Evolutionary conservation across 30 jellyfish, hydroid and myxozoan genomes (phyloP).

Genomic region (Rhopilema esculentum): DNA sequence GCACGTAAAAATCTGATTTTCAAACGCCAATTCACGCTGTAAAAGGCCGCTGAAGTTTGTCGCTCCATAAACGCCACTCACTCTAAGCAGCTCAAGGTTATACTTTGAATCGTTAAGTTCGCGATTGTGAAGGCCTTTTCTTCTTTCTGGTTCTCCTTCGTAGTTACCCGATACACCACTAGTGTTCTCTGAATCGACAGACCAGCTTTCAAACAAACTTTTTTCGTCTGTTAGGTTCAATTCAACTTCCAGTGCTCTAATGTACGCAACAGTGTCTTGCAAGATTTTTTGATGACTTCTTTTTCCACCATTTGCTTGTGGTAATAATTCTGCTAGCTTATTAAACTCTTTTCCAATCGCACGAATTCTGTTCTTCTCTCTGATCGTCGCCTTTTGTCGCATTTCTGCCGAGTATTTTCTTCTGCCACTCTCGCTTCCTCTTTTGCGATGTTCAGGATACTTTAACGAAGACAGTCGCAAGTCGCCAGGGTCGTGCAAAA

Average conservation of each 20-base stretch:
- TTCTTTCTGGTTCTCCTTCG: not conserved
- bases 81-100: not conserved
- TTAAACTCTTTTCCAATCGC: conserved; percentile 63
- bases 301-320: conserved; percentile 19
- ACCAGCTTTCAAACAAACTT: not conserved
- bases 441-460: not conserved
- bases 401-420: conserved; percentile 75
- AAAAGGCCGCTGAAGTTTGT: not conserved
- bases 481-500: conserved; percentile 17
- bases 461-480: not conserved
- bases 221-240: conserved; percentile 42
- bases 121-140: not conserved
- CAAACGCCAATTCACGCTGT: not conserved
- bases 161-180: not conserved
- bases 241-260: conserved; percentile 71
- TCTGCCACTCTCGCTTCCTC: conserved; percentile 1
- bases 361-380: conserved; percentile 62
- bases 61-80: not conserved
- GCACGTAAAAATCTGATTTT: not conserved
- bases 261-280: conserved; percentile 79
- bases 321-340: conserved; percentile 32
- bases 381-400: conserved; percentile 76
- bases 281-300: conserved; percentile 69
- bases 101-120: not conserved
- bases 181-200: not conserved